These are phyloP conservation scores for Haliaeetus leucogaster DNA, from an alignment of 2,113 vertebrate species.

Conservation along the genomic window DNA sequence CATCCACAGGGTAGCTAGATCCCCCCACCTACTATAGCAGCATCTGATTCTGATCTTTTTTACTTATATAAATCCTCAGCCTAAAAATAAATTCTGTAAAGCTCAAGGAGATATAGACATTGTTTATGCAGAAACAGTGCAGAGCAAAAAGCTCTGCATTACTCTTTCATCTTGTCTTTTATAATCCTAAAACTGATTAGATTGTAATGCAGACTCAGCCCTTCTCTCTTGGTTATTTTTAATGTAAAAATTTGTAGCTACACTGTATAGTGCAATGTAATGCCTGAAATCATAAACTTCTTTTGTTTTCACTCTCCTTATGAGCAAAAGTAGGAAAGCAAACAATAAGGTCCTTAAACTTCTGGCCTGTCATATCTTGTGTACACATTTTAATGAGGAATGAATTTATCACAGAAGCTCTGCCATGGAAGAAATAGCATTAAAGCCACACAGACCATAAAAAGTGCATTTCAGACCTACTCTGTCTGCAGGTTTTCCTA, in stretches of 20 bases:
- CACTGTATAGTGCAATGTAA: neutral
- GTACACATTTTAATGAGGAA: neutral
- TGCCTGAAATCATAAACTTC: neutral
- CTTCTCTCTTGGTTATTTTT: neutral
- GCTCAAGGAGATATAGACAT: neutral
- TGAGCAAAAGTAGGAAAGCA: neutral
- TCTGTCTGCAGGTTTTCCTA: neutral
- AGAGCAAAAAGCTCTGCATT: neutral
- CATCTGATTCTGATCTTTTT: neutral
- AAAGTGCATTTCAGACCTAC: neutral
- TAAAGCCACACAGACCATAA: neutral
- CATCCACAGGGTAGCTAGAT: neutral
- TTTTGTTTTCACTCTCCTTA: neutral
- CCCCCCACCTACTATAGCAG: neutral
- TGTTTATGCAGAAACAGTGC: neutral
- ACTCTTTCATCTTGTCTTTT: neutral
- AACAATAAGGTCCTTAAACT: neutral
- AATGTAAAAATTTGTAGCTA: neutral
- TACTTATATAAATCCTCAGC: neutral
- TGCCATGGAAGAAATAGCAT: neutral
- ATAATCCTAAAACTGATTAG: neutral
- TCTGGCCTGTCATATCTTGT: rapidly evolving
- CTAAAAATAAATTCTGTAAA: neutral
- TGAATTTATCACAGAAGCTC: neutral
- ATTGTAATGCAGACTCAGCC: neutral